Conservation (phyloP, 2,113 vertebrate species). For the Puma concolor region DNA sequence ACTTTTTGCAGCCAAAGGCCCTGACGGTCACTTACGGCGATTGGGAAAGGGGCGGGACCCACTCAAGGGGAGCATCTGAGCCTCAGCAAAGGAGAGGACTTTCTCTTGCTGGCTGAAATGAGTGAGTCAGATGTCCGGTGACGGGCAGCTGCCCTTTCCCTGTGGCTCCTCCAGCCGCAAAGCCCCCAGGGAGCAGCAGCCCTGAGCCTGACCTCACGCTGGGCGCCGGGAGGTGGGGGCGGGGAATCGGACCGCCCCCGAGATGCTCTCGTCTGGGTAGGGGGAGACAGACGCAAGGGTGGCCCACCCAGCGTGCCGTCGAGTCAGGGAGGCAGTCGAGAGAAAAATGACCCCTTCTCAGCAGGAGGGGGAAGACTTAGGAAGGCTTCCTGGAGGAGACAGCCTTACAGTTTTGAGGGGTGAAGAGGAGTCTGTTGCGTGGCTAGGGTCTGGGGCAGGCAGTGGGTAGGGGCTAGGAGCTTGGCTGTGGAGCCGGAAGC, state of each 20-base stretch:
- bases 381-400: not conserved
- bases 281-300: not conserved
- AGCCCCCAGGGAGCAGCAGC: not conserved
- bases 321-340: not conserved
- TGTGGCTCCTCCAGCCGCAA: not conserved
- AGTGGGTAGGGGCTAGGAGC: no score
- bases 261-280: not conserved
- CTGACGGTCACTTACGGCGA: not conserved
- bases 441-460: not conserved
- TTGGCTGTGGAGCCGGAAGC: no score
- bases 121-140: not conserved
- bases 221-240: no score
- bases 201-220: not conserved
- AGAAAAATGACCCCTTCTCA: not conserved
- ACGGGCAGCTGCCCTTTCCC: not conserved
- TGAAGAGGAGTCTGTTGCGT: not conserved
- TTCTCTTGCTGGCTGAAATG: not conserved
- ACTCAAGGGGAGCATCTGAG: not conserved
- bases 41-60: not conserved
- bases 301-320: not conserved
- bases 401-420: not conserved
- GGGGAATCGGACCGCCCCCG: not conserved
- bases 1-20: not conserved
- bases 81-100: not conserved
- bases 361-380: not conserved